Conservation (phyloP, 2,888 invertebrate species). For the Scaptomyza caliginosa region DNA sequence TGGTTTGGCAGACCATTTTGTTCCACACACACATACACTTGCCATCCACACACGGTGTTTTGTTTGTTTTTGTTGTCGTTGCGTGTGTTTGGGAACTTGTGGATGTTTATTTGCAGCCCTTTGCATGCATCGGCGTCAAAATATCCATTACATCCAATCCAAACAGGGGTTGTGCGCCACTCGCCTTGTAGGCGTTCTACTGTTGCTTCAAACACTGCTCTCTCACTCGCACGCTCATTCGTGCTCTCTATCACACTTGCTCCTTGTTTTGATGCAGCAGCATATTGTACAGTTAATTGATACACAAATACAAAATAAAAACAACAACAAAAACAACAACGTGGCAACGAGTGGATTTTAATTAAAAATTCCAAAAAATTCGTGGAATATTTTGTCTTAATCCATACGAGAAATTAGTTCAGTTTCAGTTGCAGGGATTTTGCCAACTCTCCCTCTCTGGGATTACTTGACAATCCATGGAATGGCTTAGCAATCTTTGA, state of each 20-base stretch:
- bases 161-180: slow-evolving; percentile 74
- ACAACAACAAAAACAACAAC: slow-evolving; percentile 10
- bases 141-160: slow-evolving; percentile 82
- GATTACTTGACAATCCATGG: slow-evolving; percentile 61
- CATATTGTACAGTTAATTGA: slow-evolving; percentile 56
- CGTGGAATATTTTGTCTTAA: slow-evolving; percentile 54
- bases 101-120: slow-evolving; percentile 81
- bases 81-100: slow-evolving; percentile 73
- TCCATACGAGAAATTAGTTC: slow-evolving; percentile 63
- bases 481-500: slow-evolving; percentile 43
- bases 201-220: slow-evolving; percentile 31
- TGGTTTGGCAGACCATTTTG: slow-evolving; percentile 69
- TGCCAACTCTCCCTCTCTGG: slow-evolving; percentile 19
- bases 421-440: slow-evolving; percentile 43
- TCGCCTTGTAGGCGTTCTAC: slow-evolving; percentile 50
- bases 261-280: slow-evolving; percentile 44
- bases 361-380: slow-evolving; percentile 39
- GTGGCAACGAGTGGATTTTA: slow-evolving; percentile 11
- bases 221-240: slow-evolving; percentile 9
- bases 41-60: background rate
- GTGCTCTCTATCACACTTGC: slow-evolving; percentile 6
- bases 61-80: slow-evolving; percentile 36
- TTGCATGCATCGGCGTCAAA: slow-evolving; percentile 81
- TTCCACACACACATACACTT: slow-evolving; percentile 43
- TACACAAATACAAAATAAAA: slow-evolving; percentile 32